Conservation (phyloP, 1,140 invertebrate genomes). For the Patella vulgata region DNA sequence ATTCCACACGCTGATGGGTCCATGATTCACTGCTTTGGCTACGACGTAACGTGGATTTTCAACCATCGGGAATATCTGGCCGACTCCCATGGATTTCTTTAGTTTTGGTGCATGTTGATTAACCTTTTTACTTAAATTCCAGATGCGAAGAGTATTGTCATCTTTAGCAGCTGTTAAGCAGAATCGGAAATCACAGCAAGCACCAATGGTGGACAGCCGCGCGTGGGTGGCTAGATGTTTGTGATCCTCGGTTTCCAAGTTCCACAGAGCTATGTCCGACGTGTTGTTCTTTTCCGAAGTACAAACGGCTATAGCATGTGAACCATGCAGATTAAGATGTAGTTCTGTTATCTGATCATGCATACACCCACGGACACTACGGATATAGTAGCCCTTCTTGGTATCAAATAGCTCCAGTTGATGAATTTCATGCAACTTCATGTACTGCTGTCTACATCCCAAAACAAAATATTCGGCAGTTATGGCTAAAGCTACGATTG, state of each 20-base stretch:
- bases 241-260: slow-evolving; percentile 65
- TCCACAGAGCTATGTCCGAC: slow-evolving; percentile 63
- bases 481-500: slow-evolving; percentile 50
- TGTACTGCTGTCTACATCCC: slow-evolving; percentile 54
- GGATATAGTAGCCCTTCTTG: slow-evolving; percentile 50
- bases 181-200: slow-evolving; percentile 55
- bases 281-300: slow-evolving; percentile 46
- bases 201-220: slow-evolving; percentile 47
- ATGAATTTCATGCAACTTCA: slow-evolving; percentile 56
- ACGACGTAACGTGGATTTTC: slow-evolving; percentile 60
- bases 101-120: slow-evolving; percentile 54
- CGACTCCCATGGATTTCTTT: slow-evolving; percentile 53
- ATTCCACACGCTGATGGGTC: slow-evolving; percentile 62
- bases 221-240: slow-evolving; percentile 64
- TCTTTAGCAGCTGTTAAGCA: slow-evolving; percentile 53
- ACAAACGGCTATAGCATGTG: slow-evolving; percentile 54
- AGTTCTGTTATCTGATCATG: slow-evolving; percentile 52
- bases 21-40: slow-evolving; percentile 58
- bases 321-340: slow-evolving; percentile 54
- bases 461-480: slow-evolving; percentile 60
- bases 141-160: slow-evolving; percentile 55
- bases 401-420: slow-evolving; percentile 60
- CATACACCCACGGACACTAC: slow-evolving; percentile 59
- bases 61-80: slow-evolving; percentile 53
- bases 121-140: slow-evolving; percentile 56